Evolutionary conservation across 35 echinoderm and acorn worm species (phyloP).

Genomic region (Eucidaris tribuloides): DNA sequence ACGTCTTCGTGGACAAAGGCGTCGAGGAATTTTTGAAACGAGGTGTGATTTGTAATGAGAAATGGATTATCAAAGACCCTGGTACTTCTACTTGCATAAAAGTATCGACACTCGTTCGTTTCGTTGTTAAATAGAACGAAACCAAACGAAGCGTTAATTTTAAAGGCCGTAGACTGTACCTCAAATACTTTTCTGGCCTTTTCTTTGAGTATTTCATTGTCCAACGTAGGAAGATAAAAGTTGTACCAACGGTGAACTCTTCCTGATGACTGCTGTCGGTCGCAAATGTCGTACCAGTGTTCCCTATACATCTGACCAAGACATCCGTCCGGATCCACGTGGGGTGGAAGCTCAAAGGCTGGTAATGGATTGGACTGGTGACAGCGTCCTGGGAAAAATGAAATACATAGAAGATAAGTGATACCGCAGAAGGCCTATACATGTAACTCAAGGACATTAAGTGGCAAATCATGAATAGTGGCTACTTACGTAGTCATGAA

Average conservation of each 20-base stretch:
- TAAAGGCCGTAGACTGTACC: not conserved
- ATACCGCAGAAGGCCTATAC: too few species aligned
- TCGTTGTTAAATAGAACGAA: slow-evolving; percentile 14
- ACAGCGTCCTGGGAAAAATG: too few species aligned
- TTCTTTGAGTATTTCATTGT: not conserved
- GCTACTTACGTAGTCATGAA: too few species aligned
- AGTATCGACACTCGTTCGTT: too few species aligned
- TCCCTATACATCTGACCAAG: not conserved
- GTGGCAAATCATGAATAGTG: too few species aligned
- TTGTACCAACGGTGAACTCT: slow-evolving; percentile 4
- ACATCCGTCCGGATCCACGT: not conserved
- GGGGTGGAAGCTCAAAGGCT: not conserved
- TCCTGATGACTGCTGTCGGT: not conserved
- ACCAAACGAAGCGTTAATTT: not conserved
- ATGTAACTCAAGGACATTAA: too few species aligned
- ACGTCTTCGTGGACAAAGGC: not conserved
- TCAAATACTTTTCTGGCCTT: not conserved
- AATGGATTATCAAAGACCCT: not conserved
- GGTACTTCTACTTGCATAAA: not conserved
- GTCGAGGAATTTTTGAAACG: not conserved
- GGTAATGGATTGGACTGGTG: too few species aligned
- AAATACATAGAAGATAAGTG: too few species aligned
- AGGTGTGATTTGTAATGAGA: not conserved
- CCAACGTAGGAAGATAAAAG: not conserved
- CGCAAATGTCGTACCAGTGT: not conserved